Evolutionary conservation across 2,113 vertebrate genomes (phyloP).

Genomic region (Bambusicola thoracicus): DNA sequence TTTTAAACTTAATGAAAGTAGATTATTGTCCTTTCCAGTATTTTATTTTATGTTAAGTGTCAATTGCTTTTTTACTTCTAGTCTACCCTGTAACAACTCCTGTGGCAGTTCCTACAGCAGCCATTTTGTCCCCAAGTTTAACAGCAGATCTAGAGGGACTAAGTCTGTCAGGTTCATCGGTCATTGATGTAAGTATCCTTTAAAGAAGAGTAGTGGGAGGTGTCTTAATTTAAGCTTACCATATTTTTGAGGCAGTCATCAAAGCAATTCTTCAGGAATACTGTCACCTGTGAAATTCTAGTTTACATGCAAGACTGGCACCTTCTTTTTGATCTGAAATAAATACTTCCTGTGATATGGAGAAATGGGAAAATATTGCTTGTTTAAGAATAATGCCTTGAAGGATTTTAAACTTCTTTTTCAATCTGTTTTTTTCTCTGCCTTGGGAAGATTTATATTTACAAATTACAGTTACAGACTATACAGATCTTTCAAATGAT

Average conservation of each 20-base stretch:
- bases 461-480: neutral
- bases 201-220: neutral
- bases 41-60: constrained; percentile 33
- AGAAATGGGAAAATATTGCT: neutral
- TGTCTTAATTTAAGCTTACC: neutral
- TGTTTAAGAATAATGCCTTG: neutral
- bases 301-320: neutral
- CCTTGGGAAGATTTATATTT: neutral
- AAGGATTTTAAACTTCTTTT: neutral
- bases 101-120: constrained; percentile 68
- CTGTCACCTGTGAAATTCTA: neutral
- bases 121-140: constrained; percentile 82
- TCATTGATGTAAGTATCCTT: constrained; percentile 85
- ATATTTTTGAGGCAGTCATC: neutral
- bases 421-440: neutral
- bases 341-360: neutral
- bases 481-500: neutral
- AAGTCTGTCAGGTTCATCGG: constrained; percentile 81
- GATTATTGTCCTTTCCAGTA: neutral
- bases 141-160: constrained; percentile 91
- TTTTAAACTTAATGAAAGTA: constrained; percentile 35
- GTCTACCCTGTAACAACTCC: constrained; percentile 75
- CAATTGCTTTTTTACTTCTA: constrained; percentile 60
- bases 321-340: neutral
- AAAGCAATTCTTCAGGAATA: neutral